These are phyloP conservation scores for Clostera curtula DNA, from an alignment of 2,888 invertebrate genomes.

Conservation along the genomic window DNA sequence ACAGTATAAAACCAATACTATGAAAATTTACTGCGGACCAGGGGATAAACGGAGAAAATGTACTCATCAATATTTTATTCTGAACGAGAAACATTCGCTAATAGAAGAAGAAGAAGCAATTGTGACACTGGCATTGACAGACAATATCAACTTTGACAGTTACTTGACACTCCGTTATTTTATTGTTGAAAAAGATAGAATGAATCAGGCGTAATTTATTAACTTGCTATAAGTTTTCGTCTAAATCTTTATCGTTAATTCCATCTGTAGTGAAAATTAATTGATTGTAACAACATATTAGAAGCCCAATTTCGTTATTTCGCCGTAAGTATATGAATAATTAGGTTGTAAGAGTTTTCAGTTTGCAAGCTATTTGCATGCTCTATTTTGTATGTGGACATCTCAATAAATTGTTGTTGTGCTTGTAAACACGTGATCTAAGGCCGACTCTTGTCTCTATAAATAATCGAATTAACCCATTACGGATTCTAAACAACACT, in stretches of 20 bases:
- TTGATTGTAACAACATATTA: slow-evolving; percentile 7
- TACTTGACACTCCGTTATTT: slow-evolving; percentile 20
- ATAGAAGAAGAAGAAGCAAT: too few species aligned
- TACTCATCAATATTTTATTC: too few species aligned
- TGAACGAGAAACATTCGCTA: too few species aligned
- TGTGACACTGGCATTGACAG: too few species aligned
- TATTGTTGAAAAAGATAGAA: slow-evolving; percentile 19
- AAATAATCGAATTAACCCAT: slow-evolving; percentile 27
- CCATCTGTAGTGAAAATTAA: slow-evolving; percentile 16
- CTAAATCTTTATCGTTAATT: slow-evolving; percentile 26
- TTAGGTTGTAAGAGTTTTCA: slow-evolving; percentile 6
- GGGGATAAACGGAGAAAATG: too few species aligned
- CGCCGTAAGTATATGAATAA: slow-evolving; percentile 17
- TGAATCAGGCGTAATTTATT: slow-evolving; percentile 53
- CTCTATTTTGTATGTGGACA: slow-evolving; percentile 29
- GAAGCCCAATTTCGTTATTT: slow-evolving; percentile 8
- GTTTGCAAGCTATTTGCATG: slow-evolving; percentile 16
- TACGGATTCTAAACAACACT: slow-evolving; percentile 2
- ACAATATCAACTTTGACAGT: too few species aligned
- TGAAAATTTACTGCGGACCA: too few species aligned
- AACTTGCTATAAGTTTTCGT: slow-evolving; percentile 24
- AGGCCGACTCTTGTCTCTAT: slow-evolving; percentile 32
- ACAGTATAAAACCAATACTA: too few species aligned
- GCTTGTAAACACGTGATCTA: slow-evolving; percentile 50
- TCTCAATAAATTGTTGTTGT: slow-evolving; percentile 42